Percentiles rank a stretch among this genome's conserved stretches.
phyloP scores from a whole-genome alignment of 2,113 vertebrate species.

The Anarrhichthys ocellatus region DNA sequence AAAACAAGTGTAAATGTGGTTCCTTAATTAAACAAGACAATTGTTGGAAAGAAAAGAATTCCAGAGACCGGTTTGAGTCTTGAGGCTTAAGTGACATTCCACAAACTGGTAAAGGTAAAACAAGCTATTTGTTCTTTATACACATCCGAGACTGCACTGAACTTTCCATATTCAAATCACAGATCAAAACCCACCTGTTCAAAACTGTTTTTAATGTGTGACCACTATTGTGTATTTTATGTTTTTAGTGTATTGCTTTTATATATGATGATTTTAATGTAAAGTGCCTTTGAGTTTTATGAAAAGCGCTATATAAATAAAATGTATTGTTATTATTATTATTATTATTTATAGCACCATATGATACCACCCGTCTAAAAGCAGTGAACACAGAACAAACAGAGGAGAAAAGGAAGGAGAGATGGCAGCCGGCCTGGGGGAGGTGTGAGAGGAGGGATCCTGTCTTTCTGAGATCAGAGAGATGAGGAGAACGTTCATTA shows the following conservation, averaged over 20 bases:
- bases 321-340: no score
- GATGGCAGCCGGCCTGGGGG: slow-evolving; percentile 3
- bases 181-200: no score
- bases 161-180: no score
- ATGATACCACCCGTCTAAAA: not conserved
- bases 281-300: no score
- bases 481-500: slow-evolving; percentile 23
- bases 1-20: not conserved
- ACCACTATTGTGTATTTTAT: no score
- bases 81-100: no score
- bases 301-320: no score
- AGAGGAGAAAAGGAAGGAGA: not conserved
- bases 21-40: not conserved
- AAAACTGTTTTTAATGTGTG: no score
- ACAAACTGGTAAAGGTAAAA: not conserved
- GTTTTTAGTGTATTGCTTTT: no score
- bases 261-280: no score
- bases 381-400: not conserved
- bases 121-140: slow-evolving; percentile 3
- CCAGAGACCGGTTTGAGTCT: not conserved
- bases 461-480: slow-evolving; percentile 26
- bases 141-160: no score
- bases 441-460: slow-evolving; percentile 22
- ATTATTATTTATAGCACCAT: not conserved
- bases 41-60: not conserved